Evolutionary conservation across 2,888 invertebrate species (phyloP), one percentile per base, ranked within the genome.

Genomic region (Argyresthia goedartella): DNA sequence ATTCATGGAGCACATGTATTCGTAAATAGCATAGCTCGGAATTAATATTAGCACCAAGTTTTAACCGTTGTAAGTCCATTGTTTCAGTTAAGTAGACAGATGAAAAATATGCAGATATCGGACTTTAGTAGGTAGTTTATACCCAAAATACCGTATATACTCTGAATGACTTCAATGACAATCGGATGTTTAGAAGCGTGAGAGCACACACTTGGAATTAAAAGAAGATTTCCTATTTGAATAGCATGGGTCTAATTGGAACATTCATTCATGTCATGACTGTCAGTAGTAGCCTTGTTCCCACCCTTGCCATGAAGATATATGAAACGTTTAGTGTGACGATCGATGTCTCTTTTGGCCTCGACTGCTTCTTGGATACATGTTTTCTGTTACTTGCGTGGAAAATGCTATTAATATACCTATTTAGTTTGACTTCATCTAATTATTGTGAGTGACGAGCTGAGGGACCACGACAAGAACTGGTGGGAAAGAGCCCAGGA

Each of bases 11-110:
- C n/a, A n/a, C n/a, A n/a, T n/a, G n/a, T n/a, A n/a, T n/a, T n/a
- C n/a, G n/a, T n/a, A n/a, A n/a, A n/a, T n/a, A n/a, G n/a, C n/a
- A n/a, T n/a, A n/a, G n/a, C n/a, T n/a, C n/a, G n/a, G n/a, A n/a
- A n/a, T n/a, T n/a, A n/a, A n/a, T n/a, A n/a, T n/a, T n/a, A n/a
- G n/a, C n/a, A n/a, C n/a, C n/a, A n/a, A 25, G 6, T 25, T 25
- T 25, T 2, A 6, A 25, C 8, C 16, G 16, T 49, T 67, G 69
- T 67, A 72, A 51, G 63, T n/a, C 71, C 59, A 81, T 82, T 81
- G 81, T 81, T 67, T 54, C 57, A 49, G 42, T 50, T 50, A 51
- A 55, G 58, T 59, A 54, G 57, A 56, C 25, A 25, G 68, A 11
- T 25, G 0, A 33, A 47, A 47, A 25, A 33, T 13, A 33, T 33